Evolutionary conservation across 2,797 vertebrate genomes (phyloP).

Genomic region (Onychomys leucogaster): DNA sequence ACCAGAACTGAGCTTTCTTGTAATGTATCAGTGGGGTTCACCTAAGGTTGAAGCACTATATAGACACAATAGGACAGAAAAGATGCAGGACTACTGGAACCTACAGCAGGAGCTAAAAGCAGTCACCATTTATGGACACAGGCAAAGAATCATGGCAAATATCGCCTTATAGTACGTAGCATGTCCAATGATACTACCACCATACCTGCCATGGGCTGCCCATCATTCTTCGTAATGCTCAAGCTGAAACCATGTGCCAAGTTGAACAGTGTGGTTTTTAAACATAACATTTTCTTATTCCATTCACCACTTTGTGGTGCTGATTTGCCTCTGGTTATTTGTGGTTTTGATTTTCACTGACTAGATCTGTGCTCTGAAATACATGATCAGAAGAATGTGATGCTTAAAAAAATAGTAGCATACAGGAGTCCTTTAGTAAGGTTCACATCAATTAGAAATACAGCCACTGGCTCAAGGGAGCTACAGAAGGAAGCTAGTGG

Average conservation of each 20-base stretch:
- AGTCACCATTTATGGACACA: not conserved
- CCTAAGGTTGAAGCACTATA: not conserved
- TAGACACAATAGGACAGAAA: not conserved
- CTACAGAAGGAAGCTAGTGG: not conserved
- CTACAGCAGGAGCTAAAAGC: not conserved
- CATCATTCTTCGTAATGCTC: not conserved
- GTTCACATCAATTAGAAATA: not conserved
- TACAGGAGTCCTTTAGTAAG: not conserved
- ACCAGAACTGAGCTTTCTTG: not conserved
- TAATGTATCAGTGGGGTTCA: not conserved
- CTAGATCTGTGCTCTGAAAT: conserved; percentile 7
- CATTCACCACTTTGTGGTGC: not conserved
- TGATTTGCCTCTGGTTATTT: not conserved
- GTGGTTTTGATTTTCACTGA: conserved; percentile 13
- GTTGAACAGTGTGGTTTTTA: not conserved
- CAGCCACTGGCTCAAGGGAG: not conserved
- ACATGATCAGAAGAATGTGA: not conserved
- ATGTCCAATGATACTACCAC: not conserved
- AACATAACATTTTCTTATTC: not conserved
- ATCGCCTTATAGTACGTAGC: not conserved
- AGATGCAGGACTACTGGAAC: not conserved
- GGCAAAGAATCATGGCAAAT: not conserved
- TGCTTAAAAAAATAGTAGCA: not conserved
- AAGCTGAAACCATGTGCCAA: not conserved
- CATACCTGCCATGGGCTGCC: not conserved